phyloP scores from a whole-genome alignment of 2,888 invertebrate genomes.

The Podabrus alpinus region DNA sequence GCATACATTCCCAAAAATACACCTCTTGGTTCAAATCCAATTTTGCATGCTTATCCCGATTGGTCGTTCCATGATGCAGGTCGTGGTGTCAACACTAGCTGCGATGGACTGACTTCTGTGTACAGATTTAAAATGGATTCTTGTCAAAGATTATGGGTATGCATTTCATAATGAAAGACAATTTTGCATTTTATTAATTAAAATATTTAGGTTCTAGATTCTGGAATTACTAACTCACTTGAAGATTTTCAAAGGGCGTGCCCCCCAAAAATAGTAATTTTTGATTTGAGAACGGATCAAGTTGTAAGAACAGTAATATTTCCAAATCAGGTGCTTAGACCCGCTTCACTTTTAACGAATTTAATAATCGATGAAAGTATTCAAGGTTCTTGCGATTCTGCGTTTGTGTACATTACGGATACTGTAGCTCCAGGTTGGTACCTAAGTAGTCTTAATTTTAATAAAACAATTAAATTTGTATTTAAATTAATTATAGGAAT shows the following conservation, averaged over 20 bases:
- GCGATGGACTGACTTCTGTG: conserved; percentile 77
- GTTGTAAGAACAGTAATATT: conserved; percentile 73
- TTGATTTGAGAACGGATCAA: conserved; percentile 75
- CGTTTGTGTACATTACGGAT: conserved; percentile 80
- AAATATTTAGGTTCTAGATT: conserved; percentile 77
- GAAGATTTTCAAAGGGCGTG: conserved; percentile 71
- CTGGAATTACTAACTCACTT: conserved; percentile 73
- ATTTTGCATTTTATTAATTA: neutral
- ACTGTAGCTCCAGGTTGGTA: conserved; percentile 82
- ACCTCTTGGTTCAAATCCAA: conserved; percentile 69
- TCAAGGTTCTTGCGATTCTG: conserved; percentile 71
- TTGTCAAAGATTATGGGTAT: conserved; percentile 79
- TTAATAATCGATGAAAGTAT: conserved; percentile 75
- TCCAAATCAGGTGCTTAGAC: conserved; percentile 74
- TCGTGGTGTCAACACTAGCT: conserved; percentile 71
- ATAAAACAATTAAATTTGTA: neutral
- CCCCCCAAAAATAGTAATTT: conserved; percentile 80
- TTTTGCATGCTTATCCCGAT: conserved; percentile 50
- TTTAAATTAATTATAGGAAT: conserved; percentile 51
- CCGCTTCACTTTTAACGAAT: conserved; percentile 77
- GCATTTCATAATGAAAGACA: neutral
- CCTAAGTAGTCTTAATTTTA: rapidly evolving
- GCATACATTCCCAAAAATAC: conserved; percentile 69
- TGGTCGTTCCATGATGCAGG: conserved; percentile 74
- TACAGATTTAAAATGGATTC: conserved; percentile 76